These are phyloP conservation scores for Thyatira batis DNA, from an alignment of 2,888 invertebrate genomes.

Conservation along the genomic window DNA sequence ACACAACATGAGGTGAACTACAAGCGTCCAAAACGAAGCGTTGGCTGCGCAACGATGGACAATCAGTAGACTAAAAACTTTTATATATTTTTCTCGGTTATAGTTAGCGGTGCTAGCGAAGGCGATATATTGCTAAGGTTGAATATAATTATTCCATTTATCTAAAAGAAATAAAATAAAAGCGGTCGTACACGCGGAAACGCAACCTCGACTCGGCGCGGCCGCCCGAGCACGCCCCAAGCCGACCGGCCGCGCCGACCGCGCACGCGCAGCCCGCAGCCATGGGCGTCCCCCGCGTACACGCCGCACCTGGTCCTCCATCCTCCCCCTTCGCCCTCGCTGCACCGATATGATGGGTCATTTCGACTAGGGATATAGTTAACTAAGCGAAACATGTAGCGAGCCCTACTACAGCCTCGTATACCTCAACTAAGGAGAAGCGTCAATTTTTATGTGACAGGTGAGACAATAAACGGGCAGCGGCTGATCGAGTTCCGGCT, in stretches of 20 bases:
- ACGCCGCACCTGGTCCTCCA: constrained; percentile 36
- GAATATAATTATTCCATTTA: neutral
- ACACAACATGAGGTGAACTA: constrained; percentile 27
- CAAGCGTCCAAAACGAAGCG: constrained; percentile 10
- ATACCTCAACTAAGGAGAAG: constrained; percentile 1
- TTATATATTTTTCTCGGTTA: constrained; percentile 15
- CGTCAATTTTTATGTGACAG: constrained; percentile 70
- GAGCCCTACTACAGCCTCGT: no score
- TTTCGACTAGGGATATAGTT: constrained; percentile 63
- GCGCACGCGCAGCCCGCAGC: constrained; percentile 70
- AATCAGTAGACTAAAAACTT: constrained; percentile 28
- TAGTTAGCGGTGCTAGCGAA: constrained; percentile 35
- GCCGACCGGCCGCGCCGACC: constrained; percentile 43
- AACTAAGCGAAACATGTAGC: no score
- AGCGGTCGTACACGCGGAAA: constrained; percentile 56
- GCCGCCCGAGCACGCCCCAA: constrained; percentile 29
- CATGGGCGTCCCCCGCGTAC: constrained; percentile 67
- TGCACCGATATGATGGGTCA: constrained; percentile 55
- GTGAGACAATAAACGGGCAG: constrained; percentile 91
- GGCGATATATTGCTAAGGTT: constrained; percentile 26
- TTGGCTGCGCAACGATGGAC: constrained; percentile 35
- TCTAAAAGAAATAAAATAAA: constrained; percentile 11
- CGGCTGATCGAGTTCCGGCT: constrained; percentile 92
- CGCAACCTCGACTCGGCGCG: constrained; percentile 50
- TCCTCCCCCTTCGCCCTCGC: constrained; percentile 33